A percentile compares a stretch with the other conserved stretches of the same genome.
These are phyloP conservation scores for Macrochelys suwanniensis DNA, from an alignment of 2,797 vertebrate genomes.

Conservation along the genomic window DNA sequence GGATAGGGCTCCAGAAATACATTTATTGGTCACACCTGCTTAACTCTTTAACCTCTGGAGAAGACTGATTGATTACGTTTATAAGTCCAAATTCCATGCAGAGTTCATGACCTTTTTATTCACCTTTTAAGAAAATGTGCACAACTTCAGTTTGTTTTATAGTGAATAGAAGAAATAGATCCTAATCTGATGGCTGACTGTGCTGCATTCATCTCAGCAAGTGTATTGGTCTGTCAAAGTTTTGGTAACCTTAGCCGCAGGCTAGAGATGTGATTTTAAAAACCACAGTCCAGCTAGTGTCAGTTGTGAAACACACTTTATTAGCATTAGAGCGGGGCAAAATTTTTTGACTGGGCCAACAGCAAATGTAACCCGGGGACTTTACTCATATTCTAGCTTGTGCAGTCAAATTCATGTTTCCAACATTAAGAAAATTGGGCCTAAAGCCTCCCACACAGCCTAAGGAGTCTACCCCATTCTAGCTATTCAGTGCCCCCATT, in stretches of 20 bases:
- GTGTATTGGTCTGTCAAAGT: fast-evolving
- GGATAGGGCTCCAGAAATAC: neutral
- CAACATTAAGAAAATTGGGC: neutral
- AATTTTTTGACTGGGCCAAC: neutral
- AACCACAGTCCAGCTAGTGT: neutral
- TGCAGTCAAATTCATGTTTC: neutral
- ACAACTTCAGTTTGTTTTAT: neutral
- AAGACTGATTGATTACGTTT: neutral
- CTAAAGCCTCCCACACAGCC: neutral
- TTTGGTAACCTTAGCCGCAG: neutral
- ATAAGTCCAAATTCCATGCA: neutral
- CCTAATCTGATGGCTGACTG: neutral
- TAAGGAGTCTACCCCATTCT: neutral
- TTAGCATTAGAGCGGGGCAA: fast-evolving
- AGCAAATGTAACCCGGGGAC: neutral
- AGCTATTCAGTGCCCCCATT: neutral
- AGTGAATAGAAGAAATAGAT: neutral
- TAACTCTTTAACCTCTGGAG: neutral
- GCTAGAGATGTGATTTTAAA: neutral
- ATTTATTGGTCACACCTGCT: fast-evolving
- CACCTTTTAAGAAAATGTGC: neutral
- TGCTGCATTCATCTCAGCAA: neutral
- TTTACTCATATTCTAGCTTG: neutral
- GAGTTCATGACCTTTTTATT: neutral
- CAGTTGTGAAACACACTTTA: neutral